phyloP scores from a whole-genome alignment of 2,797 vertebrate genomes.

The Karalla daura region DNA sequence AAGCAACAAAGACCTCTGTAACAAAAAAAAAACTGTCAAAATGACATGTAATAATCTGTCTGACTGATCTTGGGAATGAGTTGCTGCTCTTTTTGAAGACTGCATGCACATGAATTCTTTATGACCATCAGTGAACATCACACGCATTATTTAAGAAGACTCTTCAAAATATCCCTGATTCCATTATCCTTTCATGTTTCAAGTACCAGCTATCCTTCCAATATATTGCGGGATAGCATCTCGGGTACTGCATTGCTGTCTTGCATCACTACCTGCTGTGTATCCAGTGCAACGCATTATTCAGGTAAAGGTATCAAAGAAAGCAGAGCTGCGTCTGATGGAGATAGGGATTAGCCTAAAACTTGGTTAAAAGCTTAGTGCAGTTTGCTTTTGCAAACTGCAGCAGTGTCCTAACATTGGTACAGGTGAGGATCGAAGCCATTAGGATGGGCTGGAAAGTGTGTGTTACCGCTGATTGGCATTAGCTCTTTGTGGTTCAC shows the following conservation, averaged over 20 bases:
- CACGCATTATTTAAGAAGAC: slow-evolving; percentile 74
- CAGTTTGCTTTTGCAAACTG: slow-evolving; percentile 40
- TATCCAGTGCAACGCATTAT: slow-evolving; percentile 28
- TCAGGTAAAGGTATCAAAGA: slow-evolving; percentile 8
- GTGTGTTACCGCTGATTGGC: slow-evolving; percentile 38
- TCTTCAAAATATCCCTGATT: slow-evolving; percentile 62
- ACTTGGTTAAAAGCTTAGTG: slow-evolving; percentile 32
- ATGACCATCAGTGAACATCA: slow-evolving; percentile 70
- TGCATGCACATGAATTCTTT: slow-evolving; percentile 74
- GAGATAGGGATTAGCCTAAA: slow-evolving; percentile 29
- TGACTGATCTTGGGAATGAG: slow-evolving; percentile 68
- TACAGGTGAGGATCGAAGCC: slow-evolving; percentile 18
- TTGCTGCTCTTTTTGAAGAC: slow-evolving; percentile 67
- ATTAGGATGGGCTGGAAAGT: slow-evolving; percentile 35
- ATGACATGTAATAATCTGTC: slow-evolving; percentile 68
- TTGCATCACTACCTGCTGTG: not conserved
- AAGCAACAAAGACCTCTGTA: slow-evolving; percentile 55
- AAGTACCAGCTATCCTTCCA: slow-evolving; percentile 14
- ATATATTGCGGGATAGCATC: slow-evolving; percentile 24
- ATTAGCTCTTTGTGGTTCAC: slow-evolving; percentile 58
- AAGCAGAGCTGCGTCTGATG: not conserved
- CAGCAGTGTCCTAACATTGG: slow-evolving; percentile 3
- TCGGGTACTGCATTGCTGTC: not conserved
- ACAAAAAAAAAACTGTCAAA: slow-evolving; percentile 57
- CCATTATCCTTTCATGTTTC: slow-evolving; percentile 55